Percentiles rank a stretch among this genome's conserved stretches.
Evolutionary conservation across 2,113 vertebrate genomes (phyloP).

Genomic region (Oreotragus oreotragus): DNA sequence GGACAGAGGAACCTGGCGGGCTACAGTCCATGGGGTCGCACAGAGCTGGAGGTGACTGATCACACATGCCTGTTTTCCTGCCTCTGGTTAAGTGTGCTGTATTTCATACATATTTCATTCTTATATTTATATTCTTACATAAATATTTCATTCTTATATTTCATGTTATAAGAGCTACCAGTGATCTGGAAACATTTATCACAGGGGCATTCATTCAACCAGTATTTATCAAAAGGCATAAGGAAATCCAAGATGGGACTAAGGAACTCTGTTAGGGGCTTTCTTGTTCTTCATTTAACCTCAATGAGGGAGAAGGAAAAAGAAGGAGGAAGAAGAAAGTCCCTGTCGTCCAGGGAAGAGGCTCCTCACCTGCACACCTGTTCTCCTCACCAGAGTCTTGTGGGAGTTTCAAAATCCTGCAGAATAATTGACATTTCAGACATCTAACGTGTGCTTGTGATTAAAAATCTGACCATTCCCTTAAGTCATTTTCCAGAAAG

Average conservation of each 20-base stretch:
- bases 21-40: not conserved
- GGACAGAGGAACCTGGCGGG: not conserved
- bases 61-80: not conserved
- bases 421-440: not conserved
- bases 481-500: conserved; percentile 31
- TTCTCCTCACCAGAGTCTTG: not conserved
- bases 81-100: accelerated
- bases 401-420: not conserved
- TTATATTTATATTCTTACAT: not conserved
- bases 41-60: not conserved
- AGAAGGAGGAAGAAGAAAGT: not conserved
- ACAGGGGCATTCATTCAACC: not conserved
- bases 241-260: not conserved
- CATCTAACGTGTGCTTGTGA: not conserved
- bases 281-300: not conserved
- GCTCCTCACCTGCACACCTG: not conserved
- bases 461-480: conserved; percentile 40
- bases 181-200: too few relatives aligned
- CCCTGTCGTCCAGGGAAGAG: not conserved
- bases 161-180: not conserved
- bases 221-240: accelerated
- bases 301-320: not conserved
- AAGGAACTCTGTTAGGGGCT: not conserved
- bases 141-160: not conserved
- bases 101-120: not conserved